phyloP scores from a whole-genome alignment of 1,140 invertebrate genomes.

The Alviniconcha marisindica region DNA sequence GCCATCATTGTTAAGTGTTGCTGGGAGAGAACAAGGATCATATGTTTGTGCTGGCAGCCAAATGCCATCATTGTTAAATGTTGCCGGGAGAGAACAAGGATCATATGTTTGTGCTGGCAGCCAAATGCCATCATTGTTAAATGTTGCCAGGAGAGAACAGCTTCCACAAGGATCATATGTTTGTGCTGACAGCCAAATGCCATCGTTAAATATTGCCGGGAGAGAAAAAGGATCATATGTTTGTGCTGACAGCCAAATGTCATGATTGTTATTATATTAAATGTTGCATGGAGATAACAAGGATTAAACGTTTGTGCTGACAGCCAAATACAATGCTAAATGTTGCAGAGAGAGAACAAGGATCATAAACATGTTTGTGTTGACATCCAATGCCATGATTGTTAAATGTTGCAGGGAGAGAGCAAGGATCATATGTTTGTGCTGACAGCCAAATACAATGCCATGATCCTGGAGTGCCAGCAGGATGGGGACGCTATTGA shows the following conservation, averaged over 20 bases:
- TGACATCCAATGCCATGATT: not conserved
- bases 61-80: constrained; percentile 70
- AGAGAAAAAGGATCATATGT: not conserved
- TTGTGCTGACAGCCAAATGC: constrained; percentile 86
- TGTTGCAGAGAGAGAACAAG: not conserved
- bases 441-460: constrained; percentile 93
- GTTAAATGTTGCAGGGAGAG: constrained; percentile 82
- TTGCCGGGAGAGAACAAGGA: constrained; percentile 93
- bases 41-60: not conserved
- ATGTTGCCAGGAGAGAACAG: not conserved
- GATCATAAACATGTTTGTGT: not conserved
- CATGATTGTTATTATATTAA: not conserved
- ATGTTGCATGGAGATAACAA: constrained; percentile 89
- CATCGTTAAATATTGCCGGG: not conserved
- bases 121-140: not conserved
- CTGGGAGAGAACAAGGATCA: not conserved
- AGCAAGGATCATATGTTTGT: constrained; percentile 96
- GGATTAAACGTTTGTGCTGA: constrained; percentile 96
- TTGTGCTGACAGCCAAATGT: constrained; percentile 69
- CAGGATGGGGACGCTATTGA: constrained; percentile 85
- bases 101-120: constrained; percentile 93
- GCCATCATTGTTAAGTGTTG: constrained; percentile 80
- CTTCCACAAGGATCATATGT: constrained; percentile 90
- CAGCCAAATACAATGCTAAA: constrained; percentile 70
- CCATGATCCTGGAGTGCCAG: constrained; percentile 96